Conservation (phyloP, 2,113 vertebrate genomes). For the Perccottus glenii region DNA sequence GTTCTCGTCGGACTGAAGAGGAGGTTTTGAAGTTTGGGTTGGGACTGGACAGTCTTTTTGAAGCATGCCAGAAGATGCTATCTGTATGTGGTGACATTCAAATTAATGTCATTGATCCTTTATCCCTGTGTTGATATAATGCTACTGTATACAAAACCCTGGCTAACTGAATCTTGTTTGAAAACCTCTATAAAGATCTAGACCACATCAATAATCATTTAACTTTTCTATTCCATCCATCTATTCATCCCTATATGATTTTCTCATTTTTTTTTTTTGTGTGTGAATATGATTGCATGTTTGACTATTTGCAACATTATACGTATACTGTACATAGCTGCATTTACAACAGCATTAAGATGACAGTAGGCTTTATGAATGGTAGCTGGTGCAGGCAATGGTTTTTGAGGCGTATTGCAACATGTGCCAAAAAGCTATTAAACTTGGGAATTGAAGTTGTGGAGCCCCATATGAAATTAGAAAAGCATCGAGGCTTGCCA, state of each 20-base stretch:
- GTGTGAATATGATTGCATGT: no score
- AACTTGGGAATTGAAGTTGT: not conserved
- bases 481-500: not conserved
- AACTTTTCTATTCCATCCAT: no score
- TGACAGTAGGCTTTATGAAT: not conserved
- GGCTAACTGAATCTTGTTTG: no score
- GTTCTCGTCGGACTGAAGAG: conserved; percentile 42
- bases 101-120: not conserved
- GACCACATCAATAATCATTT: no score
- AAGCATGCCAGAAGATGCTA: not conserved
- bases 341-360: not conserved
- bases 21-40: conserved; percentile 26
- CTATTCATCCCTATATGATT: no score
- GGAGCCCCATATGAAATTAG: not conserved
- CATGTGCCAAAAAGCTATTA: conserved; percentile 5
- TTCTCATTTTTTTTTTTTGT: no score
- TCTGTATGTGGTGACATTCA: not conserved
- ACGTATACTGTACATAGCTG: no score
- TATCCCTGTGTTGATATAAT: not conserved
- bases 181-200: no score
- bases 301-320: no score
- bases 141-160: not conserved
- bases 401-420: not conserved
- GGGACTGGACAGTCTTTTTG: conserved; percentile 7
- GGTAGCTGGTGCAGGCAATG: not conserved